Percentiles rank a stretch among this genome's conserved stretches.
These are phyloP conservation scores for Alosa alosa DNA, from an alignment of 2,113 vertebrate species.

Conservation along the genomic window DNA sequence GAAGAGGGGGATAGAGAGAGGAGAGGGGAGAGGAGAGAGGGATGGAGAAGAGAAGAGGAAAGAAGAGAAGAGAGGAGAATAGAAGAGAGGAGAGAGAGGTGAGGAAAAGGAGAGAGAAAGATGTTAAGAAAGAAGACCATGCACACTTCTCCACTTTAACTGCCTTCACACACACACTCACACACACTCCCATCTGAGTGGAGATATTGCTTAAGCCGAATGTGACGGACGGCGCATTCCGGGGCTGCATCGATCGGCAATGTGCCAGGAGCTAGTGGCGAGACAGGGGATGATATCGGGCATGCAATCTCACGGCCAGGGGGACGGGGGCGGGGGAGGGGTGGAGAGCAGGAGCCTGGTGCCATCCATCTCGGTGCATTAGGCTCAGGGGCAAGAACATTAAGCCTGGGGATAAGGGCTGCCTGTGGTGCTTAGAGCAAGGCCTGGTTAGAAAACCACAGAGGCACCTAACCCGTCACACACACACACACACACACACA, in stretches of 20 bases:
- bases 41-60: too few species aligned
- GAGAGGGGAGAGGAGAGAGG: too few species aligned
- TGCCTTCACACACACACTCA: too few species aligned
- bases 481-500: neutral
- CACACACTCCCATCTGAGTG: constrained; percentile 52
- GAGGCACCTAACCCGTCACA: constrained; percentile 42
- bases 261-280: constrained; percentile 59
- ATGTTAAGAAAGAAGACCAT: neutral
- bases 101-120: constrained; percentile 46
- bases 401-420: constrained; percentile 71
- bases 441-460: constrained; percentile 65
- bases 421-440: constrained; percentile 68
- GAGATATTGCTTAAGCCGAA: constrained; percentile 60
- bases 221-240: constrained; percentile 68
- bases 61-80: constrained; percentile 32
- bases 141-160: too few species aligned
- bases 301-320: constrained; percentile 68
- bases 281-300: constrained; percentile 73
- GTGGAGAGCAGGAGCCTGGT: constrained; percentile 49
- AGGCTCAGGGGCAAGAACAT: constrained; percentile 71
- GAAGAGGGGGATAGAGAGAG: constrained; percentile 51
- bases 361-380: constrained; percentile 72
- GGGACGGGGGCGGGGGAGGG: neutral
- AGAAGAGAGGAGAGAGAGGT: constrained; percentile 48
- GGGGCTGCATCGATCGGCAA: constrained; percentile 67